A percentile compares a stretch with the other conserved stretches of the same genome.
Conservation (phyloP, 2,888 invertebrate genomes). For the Euplexia lucipara region DNA sequence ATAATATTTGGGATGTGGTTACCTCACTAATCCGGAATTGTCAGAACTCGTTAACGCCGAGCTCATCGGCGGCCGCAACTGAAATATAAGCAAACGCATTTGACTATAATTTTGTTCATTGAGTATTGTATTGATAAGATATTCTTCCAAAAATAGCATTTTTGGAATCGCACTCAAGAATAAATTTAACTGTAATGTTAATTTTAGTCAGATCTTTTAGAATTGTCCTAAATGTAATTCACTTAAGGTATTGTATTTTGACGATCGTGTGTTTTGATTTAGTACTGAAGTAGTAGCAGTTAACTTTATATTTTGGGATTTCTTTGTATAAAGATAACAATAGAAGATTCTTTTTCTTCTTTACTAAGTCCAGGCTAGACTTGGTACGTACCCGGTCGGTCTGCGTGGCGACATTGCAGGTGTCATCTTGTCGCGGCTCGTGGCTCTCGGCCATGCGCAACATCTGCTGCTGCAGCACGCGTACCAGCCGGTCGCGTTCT, state of each 20-base stretch:
- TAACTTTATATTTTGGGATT: too few relatives aligned
- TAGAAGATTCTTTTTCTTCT: not conserved
- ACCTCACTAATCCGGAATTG: constrained; percentile 91
- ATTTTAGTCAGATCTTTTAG: not conserved
- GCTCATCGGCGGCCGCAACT: constrained; percentile 89
- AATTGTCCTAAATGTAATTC: not conserved
- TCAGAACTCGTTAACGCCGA: constrained; percentile 89
- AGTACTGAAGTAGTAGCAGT: too few relatives aligned
- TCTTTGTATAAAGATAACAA: too few relatives aligned
- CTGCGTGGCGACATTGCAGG: constrained; percentile 96
- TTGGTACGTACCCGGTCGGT: constrained; percentile 94
- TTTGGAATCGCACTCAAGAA: not conserved
- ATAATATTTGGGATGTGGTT: constrained; percentile 65
- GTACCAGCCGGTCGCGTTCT: constrained; percentile 96
- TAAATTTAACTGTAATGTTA: not conserved
- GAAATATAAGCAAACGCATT: constrained; percentile 69
- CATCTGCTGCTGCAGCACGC: constrained; percentile 95
- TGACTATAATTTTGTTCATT: constrained; percentile 5
- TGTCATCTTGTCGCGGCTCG: constrained; percentile 90
- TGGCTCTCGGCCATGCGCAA: constrained; percentile 89
- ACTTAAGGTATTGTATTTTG: too few relatives aligned
- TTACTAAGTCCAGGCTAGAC: not conserved
- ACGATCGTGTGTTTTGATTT: too few relatives aligned
- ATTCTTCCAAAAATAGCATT: not conserved
- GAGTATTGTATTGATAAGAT: not conserved